Percentiles rank a stretch among this genome's conserved stretches.
Conservation (phyloP, 2,113 vertebrate genomes). For the Oreochromis aureus region DNA sequence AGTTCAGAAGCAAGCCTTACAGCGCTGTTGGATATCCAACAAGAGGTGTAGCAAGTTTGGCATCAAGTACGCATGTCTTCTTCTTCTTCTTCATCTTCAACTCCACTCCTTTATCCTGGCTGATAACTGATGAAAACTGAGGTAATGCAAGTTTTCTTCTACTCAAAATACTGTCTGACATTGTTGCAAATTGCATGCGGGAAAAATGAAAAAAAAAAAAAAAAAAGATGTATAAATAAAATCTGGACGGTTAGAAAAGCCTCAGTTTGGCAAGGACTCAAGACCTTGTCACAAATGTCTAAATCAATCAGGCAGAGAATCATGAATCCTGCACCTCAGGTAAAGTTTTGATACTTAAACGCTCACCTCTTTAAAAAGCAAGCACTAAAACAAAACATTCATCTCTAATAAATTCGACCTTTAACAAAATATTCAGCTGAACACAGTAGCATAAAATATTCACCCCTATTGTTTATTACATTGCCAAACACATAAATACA, state of each 20-base stretch:
- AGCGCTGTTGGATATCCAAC: neutral
- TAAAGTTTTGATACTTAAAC: neutral
- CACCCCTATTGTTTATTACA: neutral
- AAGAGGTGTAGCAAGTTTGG: neutral
- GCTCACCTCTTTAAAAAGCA: neutral
- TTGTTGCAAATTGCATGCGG: neutral
- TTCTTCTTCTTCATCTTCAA: neutral
- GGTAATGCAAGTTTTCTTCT: neutral
- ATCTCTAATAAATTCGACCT: neutral
- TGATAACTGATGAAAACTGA: neutral
- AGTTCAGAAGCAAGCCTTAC: neutral
- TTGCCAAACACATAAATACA: neutral
- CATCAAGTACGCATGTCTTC: neutral
- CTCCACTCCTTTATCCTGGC: neutral
- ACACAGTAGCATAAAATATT: neutral
- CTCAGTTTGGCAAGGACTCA: neutral
- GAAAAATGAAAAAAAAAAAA: neutral
- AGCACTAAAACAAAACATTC: neutral
- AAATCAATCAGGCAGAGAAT: neutral
- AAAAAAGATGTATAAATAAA: neutral
- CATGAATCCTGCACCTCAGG: neutral
- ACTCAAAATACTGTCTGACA: neutral
- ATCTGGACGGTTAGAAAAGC: neutral
- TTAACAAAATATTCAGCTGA: neutral
- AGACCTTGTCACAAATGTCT: conserved; percentile 3